Base-by-base conservation (phyloP, 2,113 vertebrate genomes). In the Salvator merianae region DNA sequence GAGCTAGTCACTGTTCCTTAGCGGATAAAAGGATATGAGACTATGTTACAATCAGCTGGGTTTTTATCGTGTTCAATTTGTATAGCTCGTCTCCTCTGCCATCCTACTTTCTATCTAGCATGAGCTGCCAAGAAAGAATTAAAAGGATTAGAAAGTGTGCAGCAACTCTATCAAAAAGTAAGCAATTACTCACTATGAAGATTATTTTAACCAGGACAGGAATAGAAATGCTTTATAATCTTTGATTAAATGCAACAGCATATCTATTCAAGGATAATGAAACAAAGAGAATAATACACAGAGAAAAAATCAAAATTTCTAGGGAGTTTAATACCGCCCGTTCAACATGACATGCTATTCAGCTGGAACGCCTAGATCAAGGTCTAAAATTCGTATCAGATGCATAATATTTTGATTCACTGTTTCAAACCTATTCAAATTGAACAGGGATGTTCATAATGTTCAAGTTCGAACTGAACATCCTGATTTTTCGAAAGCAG, bases 141-240 rank as follows among this genome's bases (percentile, higher is more conserved):
- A 72, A 78, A 71, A 79, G 55, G 76, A 84, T 72, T 77, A 84
- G 36, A 30, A 50, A 43, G 53, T 24, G 7, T 63, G 38, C 62
- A 30, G 50, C 75, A 71, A 84, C 66, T 78, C 66, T 71, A 40
- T 71, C 53, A 34, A 84, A 84, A 84, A 77, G 28, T 24, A 78
- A 84, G 75, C 66, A 84, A 78, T 77, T 77, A 69, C 40, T 84
- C 72, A 69, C 26, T 66, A 84, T 84, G 65, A 84, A 50, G 26
- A 69, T 84, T 84, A 79, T 79, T 72, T 72, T 84, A 78, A 79
- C 36, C 53, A 63, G 36, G 22, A 79, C 68, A 79, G 72, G 77
- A 79, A 71, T 63, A 73, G 40, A 72, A 72, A 63, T 79, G 76
- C 47, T 63, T 77, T 84, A 65, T 73, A 38, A 73, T 65, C 34